phyloP scores from a whole-genome alignment of 2,888 invertebrate species.

The Zaprionus lineosus region DNA sequence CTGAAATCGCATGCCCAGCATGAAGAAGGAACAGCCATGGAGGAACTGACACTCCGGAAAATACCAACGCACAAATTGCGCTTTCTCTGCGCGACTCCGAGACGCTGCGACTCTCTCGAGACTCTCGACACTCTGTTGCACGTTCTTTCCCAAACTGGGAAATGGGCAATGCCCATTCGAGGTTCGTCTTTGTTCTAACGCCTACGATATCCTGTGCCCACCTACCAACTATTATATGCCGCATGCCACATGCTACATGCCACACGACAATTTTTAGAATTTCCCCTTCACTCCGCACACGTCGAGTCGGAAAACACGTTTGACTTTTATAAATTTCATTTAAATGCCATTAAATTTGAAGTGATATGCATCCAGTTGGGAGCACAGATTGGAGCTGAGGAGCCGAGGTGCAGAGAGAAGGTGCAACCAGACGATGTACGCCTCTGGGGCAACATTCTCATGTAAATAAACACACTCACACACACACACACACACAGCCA shows the following conservation, averaged over 20 bases:
- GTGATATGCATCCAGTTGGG: conserved; percentile 43
- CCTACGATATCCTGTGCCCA: conserved; percentile 55
- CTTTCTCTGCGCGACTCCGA: conserved; percentile 50
- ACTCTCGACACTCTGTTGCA: too few relatives aligned
- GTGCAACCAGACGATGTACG: conserved; percentile 27
- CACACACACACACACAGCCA: conserved; percentile 1
- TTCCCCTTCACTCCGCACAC: conserved; percentile 11
- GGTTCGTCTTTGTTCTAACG: conserved; percentile 59
- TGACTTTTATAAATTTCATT: conserved; percentile 66
- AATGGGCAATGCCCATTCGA: conserved; percentile 30
- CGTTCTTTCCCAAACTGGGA: neutral
- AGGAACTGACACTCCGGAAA: conserved; percentile 35
- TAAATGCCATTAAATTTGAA: conserved; percentile 66
- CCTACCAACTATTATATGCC: conserved; percentile 36
- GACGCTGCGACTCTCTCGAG: too few relatives aligned
- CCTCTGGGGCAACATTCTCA: conserved; percentile 40
- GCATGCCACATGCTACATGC: conserved; percentile 16
- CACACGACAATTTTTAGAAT: conserved; percentile 5
- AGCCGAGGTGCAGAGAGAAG: conserved; percentile 31
- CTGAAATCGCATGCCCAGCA: conserved; percentile 64
- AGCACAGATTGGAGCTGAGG: conserved; percentile 23
- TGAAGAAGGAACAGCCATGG: conserved; percentile 17
- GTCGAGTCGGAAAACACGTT: conserved; percentile 63
- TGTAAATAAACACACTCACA: conserved; percentile 34
- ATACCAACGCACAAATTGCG: conserved; percentile 69